These are phyloP conservation scores for Gasterosteus aculeatus DNA, from an alignment of 2,113 vertebrate genomes.

Conservation along the genomic window DNA sequence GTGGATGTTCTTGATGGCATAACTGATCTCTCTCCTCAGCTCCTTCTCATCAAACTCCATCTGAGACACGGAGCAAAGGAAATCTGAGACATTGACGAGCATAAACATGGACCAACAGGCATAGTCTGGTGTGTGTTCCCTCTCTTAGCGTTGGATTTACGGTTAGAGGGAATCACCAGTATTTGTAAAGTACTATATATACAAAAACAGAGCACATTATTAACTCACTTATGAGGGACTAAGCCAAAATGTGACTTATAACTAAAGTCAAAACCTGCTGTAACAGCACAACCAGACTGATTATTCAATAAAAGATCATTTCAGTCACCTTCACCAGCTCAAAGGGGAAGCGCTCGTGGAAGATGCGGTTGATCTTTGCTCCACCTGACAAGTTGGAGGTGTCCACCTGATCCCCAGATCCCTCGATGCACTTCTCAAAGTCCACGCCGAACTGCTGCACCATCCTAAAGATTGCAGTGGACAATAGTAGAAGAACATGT, in stretches of 20 bases:
- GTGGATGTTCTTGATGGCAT: slow-evolving; percentile 98
- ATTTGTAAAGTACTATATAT: not conserved
- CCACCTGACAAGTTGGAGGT: slow-evolving; percentile 94
- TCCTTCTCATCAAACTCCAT: slow-evolving; percentile 99
- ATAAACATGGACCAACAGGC: not conserved
- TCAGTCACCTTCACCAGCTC: slow-evolving; percentile 92
- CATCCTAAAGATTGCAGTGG: slow-evolving; percentile 81
- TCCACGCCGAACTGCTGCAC: slow-evolving; percentile 97
- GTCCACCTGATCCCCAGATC: slow-evolving; percentile 96
- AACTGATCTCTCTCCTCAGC: slow-evolving; percentile 93
- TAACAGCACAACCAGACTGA: not conserved
- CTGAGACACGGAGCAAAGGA: slow-evolving; percentile 68
- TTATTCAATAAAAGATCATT: not conserved
- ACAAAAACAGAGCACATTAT: not conserved
- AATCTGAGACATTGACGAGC: too few species aligned
- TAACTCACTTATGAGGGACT: not conserved
- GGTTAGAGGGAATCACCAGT: not conserved
- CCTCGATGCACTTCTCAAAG: slow-evolving; percentile 97
- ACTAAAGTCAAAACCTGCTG: not conserved
- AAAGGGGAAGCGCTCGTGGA: slow-evolving; percentile 95
- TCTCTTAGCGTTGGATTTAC: not conserved
- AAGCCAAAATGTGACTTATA: not conserved
- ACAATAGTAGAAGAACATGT: not conserved
- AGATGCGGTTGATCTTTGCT: slow-evolving; percentile 95
- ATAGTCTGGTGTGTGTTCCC: not conserved